A percentile compares a stretch with the other conserved stretches of the same genome.
phyloP scores from a whole-genome alignment of 2,113 vertebrate species.

The Sander vitreus region DNA sequence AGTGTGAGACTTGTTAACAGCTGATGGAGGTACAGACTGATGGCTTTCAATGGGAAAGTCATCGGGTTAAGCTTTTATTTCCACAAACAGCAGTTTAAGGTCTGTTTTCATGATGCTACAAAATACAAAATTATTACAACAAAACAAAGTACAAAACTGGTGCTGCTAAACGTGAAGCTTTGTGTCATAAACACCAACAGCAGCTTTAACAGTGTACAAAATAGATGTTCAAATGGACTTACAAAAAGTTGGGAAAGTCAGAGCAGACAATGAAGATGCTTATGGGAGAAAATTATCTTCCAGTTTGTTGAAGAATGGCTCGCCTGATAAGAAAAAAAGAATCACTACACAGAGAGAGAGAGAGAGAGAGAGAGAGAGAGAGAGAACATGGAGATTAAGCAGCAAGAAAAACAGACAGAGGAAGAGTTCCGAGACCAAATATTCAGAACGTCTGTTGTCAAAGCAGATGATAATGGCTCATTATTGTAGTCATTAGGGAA shows the following conservation, averaged over 20 bases:
- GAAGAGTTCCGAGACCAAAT: constrained; percentile 28
- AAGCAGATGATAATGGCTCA: constrained; percentile 56
- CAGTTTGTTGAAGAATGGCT: constrained; percentile 50
- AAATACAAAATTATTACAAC: not conserved
- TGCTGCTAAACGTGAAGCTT: not conserved
- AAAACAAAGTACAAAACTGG: not conserved
- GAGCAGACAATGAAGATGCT: constrained; percentile 40
- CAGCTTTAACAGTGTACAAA: not conserved
- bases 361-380: constrained; percentile 10
- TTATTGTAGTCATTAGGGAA: constrained; percentile 62
- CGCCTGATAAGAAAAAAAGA: constrained; percentile 43
- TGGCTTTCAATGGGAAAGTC: no score
- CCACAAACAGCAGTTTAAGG: no score
- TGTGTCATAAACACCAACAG: not conserved
- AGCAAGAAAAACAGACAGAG: constrained; percentile 20
- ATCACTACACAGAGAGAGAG: constrained; percentile 8
- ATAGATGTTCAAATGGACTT: constrained; percentile 15
- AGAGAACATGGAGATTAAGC: constrained; percentile 49
- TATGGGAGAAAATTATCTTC: constrained; percentile 51
- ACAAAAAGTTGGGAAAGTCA: constrained; percentile 53
- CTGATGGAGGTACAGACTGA: no score
- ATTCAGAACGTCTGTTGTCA: constrained; percentile 60
- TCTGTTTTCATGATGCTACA: no score
- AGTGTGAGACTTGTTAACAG: no score
- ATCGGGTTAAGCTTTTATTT: no score